Percentiles rank a stretch among this genome's conserved stretches.
phyloP scores from a whole-genome alignment of 2,113 vertebrate species.

The Cichladusa arquata region DNA sequence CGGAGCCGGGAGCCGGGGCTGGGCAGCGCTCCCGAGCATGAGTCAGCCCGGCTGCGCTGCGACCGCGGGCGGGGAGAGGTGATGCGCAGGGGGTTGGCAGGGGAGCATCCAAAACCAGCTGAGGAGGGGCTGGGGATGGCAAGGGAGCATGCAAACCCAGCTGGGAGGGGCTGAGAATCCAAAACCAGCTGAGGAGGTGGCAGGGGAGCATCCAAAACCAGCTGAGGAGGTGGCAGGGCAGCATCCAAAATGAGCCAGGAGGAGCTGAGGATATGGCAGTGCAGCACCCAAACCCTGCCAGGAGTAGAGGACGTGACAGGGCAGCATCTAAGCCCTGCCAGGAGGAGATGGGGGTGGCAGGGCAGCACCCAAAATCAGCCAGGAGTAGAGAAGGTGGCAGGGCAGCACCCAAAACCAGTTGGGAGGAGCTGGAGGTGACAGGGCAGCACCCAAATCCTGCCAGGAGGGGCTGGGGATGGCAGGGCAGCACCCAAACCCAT shows the following conservation, averaged over 20 bases:
- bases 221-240: background rate
- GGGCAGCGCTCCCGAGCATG: background rate
- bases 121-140: background rate
- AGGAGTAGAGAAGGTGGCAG: background rate
- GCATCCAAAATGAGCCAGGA: too few relatives aligned
- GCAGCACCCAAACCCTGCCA: too few relatives aligned
- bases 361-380: background rate
- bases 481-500: background rate
- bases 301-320: too few relatives aligned
- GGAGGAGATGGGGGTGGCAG: background rate
- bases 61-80: accelerated
- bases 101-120: background rate
- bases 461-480: background rate
- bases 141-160: background rate
- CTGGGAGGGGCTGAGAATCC: background rate
- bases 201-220: too few relatives aligned
- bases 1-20: background rate
- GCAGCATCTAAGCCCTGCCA: background rate
- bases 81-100: background rate
- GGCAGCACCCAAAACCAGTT: background rate
- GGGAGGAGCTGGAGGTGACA: background rate
- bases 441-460: background rate
- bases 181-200: background rate
- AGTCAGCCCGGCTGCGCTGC: background rate
- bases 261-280: too few relatives aligned